Evolutionary conservation across 2,888 invertebrate species (phyloP).

Genomic region (Aspidiotus destructor): DNA sequence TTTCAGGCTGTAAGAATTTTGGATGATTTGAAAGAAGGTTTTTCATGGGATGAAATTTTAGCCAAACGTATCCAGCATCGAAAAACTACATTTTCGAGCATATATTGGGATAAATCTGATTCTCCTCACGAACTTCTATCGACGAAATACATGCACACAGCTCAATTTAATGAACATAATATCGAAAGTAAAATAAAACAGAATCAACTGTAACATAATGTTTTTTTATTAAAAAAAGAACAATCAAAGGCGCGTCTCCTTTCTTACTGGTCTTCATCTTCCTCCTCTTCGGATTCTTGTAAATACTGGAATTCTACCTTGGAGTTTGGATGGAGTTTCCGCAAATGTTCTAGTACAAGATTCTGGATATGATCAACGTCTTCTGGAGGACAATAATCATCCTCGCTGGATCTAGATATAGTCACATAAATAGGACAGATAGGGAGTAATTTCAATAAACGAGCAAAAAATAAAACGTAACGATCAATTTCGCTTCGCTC

Average conservation of each 20-base stretch:
- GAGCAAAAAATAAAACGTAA: slow-evolving; percentile 52
- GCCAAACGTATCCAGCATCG: no score
- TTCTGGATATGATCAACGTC: slow-evolving; percentile 54
- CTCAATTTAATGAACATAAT: no score
- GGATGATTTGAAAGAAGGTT: not conserved
- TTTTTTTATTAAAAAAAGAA: no score
- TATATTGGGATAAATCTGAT: no score
- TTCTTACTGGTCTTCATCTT: not conserved
- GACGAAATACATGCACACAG: no score
- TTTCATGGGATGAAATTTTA: not conserved
- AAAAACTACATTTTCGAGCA: no score
- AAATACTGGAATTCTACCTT: not conserved
- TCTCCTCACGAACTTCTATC: no score
- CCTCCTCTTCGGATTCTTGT: not conserved
- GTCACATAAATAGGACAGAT: slow-evolving; percentile 62
- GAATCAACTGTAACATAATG: no score
- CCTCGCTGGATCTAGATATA: slow-evolving; percentile 72
- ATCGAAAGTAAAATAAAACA: no score
- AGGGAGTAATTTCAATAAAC: slow-evolving; percentile 52
- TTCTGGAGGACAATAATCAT: slow-evolving; percentile 78
- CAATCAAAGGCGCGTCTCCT: no score
- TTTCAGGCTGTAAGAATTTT: not conserved
- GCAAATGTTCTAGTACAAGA: not conserved
- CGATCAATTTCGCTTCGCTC: slow-evolving; percentile 52
- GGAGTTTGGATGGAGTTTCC: not conserved